Conservation (phyloP, 2,113 vertebrate species). For the Arizona elegans region DNA sequence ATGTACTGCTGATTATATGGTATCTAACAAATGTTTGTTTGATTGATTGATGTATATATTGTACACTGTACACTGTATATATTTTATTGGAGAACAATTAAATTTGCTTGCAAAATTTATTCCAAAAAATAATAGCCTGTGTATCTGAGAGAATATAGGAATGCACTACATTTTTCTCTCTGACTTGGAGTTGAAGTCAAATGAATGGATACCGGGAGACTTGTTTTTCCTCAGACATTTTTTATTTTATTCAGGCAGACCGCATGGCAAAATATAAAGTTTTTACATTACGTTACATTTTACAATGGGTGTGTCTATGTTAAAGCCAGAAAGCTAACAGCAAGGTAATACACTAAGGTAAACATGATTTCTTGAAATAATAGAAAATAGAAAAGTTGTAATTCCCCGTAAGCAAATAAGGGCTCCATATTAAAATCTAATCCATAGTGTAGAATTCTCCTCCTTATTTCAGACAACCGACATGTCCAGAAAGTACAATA, state of each 20-base stretch:
- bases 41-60: neutral
- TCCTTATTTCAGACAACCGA: neutral
- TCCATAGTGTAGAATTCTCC: neutral
- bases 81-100: too few relatives aligned
- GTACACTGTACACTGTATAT: too few relatives aligned
- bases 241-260: neutral
- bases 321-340: neutral
- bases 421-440: neutral
- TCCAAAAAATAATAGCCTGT: too few relatives aligned
- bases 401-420: neutral
- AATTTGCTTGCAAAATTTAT: too few relatives aligned
- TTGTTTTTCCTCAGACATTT: neutral
- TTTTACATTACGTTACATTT: conserved; percentile 4
- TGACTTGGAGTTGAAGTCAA: conserved; percentile 17
- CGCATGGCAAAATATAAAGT: neutral
- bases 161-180: conserved; percentile 21
- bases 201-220: neutral
- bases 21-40: neutral
- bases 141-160: neutral
- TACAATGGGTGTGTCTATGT: neutral
- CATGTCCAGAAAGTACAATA: neutral
- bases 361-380: neutral
- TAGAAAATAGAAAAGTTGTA: neutral
- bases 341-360: neutral
- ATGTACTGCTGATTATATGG: neutral